phyloP scores from a whole-genome alignment of 92 coral and sea anemone species.

The Actinostola sp. region DNA sequence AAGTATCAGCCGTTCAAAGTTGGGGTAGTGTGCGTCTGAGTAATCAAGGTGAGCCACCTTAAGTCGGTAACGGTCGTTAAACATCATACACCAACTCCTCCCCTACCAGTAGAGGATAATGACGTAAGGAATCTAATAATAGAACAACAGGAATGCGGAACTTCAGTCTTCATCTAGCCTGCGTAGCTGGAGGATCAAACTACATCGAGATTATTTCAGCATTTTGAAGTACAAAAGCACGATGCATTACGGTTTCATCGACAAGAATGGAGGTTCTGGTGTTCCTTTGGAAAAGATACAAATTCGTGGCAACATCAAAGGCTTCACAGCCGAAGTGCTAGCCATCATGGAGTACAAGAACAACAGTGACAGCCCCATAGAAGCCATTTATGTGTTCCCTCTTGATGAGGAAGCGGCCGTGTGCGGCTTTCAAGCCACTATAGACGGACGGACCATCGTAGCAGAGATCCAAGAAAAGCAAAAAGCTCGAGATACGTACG shows the following conservation, averaged over 20 bases:
- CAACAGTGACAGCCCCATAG: constrained; percentile 76
- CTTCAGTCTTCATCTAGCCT: background rate
- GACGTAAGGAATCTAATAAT: too few relatives aligned
- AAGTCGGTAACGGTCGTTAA: too few relatives aligned
- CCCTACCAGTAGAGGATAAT: too few relatives aligned
- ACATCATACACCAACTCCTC: too few relatives aligned
- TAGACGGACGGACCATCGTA: constrained; percentile 82
- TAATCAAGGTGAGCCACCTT: too few relatives aligned
- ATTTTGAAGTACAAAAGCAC: too few relatives aligned
- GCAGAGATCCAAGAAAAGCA: constrained; percentile 85
- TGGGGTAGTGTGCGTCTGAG: too few relatives aligned
- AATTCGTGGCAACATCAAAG: constrained; percentile 68
- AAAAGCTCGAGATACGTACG: constrained; percentile 80
- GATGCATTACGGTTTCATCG: constrained; percentile 51
- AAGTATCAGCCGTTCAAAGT: too few relatives aligned
- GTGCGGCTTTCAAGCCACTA: constrained; percentile 85
- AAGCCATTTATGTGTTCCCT: constrained; percentile 81
- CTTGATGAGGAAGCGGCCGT: constrained; percentile 82
- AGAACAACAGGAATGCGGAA: too few relatives aligned
- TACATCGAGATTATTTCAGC: background rate
- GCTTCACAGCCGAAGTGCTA: constrained; percentile 81
- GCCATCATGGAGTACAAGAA: constrained; percentile 83
- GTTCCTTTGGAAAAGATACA: constrained; percentile 80
- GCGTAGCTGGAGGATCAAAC: background rate
- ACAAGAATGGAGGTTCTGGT: constrained; percentile 35